Evolutionary conservation across 2,797 vertebrate species (phyloP), one percentile per base, ranked within the genome.

Genomic region (Jordanella pulchra): DNA sequence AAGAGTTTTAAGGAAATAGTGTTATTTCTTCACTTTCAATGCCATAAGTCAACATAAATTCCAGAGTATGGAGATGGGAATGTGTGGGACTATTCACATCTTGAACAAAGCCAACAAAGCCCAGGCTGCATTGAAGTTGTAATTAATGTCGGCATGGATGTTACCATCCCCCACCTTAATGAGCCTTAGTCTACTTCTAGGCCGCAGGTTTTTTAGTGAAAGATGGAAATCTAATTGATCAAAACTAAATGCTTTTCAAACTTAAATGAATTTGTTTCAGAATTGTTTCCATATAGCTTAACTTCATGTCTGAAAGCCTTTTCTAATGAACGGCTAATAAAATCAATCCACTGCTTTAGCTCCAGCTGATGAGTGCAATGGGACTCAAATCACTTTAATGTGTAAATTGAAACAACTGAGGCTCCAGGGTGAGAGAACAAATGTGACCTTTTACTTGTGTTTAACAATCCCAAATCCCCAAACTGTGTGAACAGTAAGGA

Each of bases 391-490:
- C 18, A 25, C 13, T 48, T 50, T 39, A 17, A 61, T 61, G 23
- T 17, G 28, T 28, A 35, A 71, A 50, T 27, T 39, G 13, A 50
- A 71, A 61, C 18, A 35, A 0, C 44, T 18, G 21, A 25, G 2
- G 68, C 58, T 65, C 7, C 13, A 13, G 28, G 69, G 47, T 23
- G 51, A 28, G 21, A 58, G 3, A 58, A 47, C 30, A 53, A 14
- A 35, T 67, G 25, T 4, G 9, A 21, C 56, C 42, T 58, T 56
- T 25, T 61, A 70, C 61, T 60, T 70, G 32, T 47, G 25, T 48
- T 60, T 55, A 50, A 35, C 48, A 25, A 45, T 50, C 39, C 14
- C 7, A 35, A 35, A 15, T 25, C 45, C 45, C 58, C 13, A 35
- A n/a, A 28, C 45, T 39, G 10, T 30, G 35, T 32, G 13, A 47